A percentile compares a stretch with the other conserved stretches of the same genome.
Evolutionary conservation across 2,888 invertebrate genomes (phyloP).

Genomic region (Gymnosoma rotundatum): DNA sequence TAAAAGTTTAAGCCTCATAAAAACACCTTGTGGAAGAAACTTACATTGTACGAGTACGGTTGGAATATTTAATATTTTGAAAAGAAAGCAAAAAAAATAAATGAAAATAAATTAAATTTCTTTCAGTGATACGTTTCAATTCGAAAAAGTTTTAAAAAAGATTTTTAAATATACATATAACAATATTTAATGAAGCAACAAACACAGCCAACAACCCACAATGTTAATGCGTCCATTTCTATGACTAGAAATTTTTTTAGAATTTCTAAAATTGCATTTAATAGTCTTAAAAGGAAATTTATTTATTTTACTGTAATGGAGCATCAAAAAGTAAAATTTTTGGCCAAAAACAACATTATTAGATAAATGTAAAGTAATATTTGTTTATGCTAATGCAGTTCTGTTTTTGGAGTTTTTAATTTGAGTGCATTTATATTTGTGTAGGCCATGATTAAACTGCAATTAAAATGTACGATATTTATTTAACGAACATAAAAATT

Average conservation of each 20-base stretch:
- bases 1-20: slow-evolving; percentile 36
- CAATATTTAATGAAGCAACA: slow-evolving; percentile 4
- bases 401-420: not conserved
- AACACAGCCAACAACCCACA: not conserved
- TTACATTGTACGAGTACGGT: not conserved
- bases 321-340: too few species aligned
- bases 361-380: not conserved
- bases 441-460: slow-evolving; percentile 54
- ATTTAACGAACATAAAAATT: not conserved
- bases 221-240: too few species aligned
- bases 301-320: too few species aligned
- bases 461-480: slow-evolving; percentile 48
- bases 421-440: slow-evolving; percentile 3
- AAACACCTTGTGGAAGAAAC: slow-evolving; percentile 30
- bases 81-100: slow-evolving; percentile 1
- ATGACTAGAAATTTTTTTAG: not conserved
- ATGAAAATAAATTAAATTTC: slow-evolving; percentile 44
- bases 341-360: not conserved
- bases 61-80: slow-evolving; percentile 27
- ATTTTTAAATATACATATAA: slow-evolving; percentile 39
- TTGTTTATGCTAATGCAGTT: slow-evolving; percentile 5
- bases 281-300: not conserved
- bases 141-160: not conserved
- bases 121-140: not conserved
- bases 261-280: slow-evolving; percentile 1